Base-by-base conservation (phyloP, 2,888 invertebrate species). In the Euplagia quadripunctaria region DNA sequence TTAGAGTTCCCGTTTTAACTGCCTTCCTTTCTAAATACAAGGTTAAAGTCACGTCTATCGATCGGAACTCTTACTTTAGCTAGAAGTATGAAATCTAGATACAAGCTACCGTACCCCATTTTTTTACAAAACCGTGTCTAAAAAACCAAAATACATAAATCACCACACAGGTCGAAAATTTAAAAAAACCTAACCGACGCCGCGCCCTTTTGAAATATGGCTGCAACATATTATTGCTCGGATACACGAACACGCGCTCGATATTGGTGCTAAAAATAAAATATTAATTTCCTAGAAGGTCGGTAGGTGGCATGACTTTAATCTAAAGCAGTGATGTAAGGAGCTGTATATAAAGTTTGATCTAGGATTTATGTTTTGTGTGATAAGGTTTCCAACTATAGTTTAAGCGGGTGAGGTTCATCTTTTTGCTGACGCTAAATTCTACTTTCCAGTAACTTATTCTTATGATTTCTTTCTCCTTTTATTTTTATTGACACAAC, bases 281-380 rank as follows among this genome's bases (percentile, higher is more conserved):
- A 92, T 91, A 91, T 93, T 94, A 93, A 94, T 94, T 94, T 92
- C 90, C 93, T 90, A 88, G 91, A 88, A 89, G 88, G 90, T 89
- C 81, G 87, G 81, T 84, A 87, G 86, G 89, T 90, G 90, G 91
- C 87, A 87, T 87, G 87, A 82, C 84, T 88, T 87, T 87, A 89
- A 91, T 91, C 88, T 87, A 83, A 84, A 79, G 74, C 77, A 70
- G 77, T 79, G 84, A 88, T 86, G 86, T 85, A 85, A 79, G 78
- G 77, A 83, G 85, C 80, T 82, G 78, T 78, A 86, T 79, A 85
- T 78, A 73, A 82, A 83, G 81, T 83, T 79, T 77, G 78, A 72
- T 80, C 81, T 81, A 76, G 68, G 76, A 80, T 78, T 83, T 80
- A 85, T 76, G 74, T 79, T 79, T 71, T 65, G 67, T 63, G 63